phyloP scores from a whole-genome alignment of 64 coral and sea anemone species.

The Pocillopora damicornis region DNA sequence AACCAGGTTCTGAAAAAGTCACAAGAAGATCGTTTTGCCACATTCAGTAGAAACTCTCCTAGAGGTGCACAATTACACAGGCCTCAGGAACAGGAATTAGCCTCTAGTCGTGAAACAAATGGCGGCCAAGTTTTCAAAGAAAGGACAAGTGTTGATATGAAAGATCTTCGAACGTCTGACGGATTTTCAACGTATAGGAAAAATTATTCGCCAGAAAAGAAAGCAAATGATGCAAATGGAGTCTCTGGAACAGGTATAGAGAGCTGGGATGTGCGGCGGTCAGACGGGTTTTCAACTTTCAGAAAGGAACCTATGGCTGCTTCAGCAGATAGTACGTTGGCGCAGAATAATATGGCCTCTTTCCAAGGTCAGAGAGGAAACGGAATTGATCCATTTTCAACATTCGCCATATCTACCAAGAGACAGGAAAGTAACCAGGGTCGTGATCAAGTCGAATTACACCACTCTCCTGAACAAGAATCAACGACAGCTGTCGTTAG shows the following conservation, averaged over 20 bases:
- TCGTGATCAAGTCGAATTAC: neutral
- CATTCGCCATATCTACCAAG: neutral
- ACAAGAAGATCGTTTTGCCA: neutral
- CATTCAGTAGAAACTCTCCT: neutral
- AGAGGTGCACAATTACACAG: neutral
- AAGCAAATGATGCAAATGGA: neutral
- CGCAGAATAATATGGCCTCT: neutral
- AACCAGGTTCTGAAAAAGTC: neutral
- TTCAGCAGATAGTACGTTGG: neutral
- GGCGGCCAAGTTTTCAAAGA: neutral
- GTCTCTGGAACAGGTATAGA: neutral
- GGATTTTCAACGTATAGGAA: slow-evolving; percentile 32
- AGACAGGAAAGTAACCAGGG: neutral
- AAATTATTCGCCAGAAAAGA: neutral
- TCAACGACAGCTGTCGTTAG: neutral
- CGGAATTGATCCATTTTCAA: neutral
- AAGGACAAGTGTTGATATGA: neutral
- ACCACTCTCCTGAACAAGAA: neutral
- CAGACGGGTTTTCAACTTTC: slow-evolving; percentile 28
- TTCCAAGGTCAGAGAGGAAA: neutral
- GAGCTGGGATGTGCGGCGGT: neutral
- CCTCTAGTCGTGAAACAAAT: neutral
- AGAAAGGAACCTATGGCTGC: neutral
- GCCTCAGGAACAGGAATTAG: neutral
- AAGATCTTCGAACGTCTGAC: slow-evolving; percentile 9